Evolutionary conservation across 2,113 vertebrate genomes (phyloP), one percentile per base, ranked within the genome.

Genomic region (Martes martes): DNA sequence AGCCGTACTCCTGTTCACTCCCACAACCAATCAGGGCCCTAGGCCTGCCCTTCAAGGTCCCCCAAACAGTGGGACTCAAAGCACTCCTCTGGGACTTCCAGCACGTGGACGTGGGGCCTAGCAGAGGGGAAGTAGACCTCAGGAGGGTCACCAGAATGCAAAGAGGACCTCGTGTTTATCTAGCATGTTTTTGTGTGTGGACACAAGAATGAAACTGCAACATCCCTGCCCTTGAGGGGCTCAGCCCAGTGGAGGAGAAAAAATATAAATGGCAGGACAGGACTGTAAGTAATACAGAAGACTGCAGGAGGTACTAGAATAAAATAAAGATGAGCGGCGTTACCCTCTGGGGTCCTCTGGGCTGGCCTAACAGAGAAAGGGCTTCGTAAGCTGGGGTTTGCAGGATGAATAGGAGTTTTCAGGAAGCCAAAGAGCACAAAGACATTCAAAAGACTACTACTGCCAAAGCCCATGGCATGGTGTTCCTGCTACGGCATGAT

Each of bases 371-470:
- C 6, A 11, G 42, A 28, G 45, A 33, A 84, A 26, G 36, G n/a
- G 28, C 31, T 6, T 7, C 1, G 31, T 28, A 31, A 71, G 18
- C 89, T 36, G 80, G 94, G 79, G 1, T 26, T 42, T 89, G 90
- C 74, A 11, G 92, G 57, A 73, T 50, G 61, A 73, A 55, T 11
- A 87, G 83, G 87, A 89, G 95, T 96, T 88, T 83, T 47, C 83
- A 21, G 52, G 36, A 6, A 23, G 45, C 31, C 33, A 28, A 28
- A 52, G 42, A 55, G 5, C 11, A 19, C 39, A 19, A 16, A 69
- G 28, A 65, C 47, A 19, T 45, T 84, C 63, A 33, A 50, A 33
- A 84, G n/a, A 50, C 14, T 2, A 33, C 11, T 8, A 39, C 19
- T 2, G 23, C 94, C 28, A 1, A 76, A 4, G 16, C 24, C 55